Base-by-base conservation (phyloP, 2,113 vertebrate species). In the Coptodon bakossiorum region DNA sequence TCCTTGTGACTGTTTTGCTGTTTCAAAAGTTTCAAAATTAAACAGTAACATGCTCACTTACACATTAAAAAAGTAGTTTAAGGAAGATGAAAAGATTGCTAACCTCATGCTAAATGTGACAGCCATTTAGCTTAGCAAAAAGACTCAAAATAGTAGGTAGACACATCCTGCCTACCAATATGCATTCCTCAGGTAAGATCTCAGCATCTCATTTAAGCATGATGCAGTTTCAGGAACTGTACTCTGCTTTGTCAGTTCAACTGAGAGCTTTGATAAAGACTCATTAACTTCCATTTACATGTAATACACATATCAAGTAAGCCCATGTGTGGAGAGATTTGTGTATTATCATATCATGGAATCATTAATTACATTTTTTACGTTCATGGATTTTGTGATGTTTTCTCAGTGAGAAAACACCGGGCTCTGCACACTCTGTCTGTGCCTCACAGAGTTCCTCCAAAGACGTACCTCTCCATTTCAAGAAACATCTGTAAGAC, bases 41-140 rank as follows among this genome's bases (percentile, higher is more conserved):
- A 45, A 66, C 38, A 0, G 57, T 66, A 63, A 82, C 3, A 59
- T 13, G 17, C 10, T 66, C 61, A 0, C 63, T 0, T 68, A 68
- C 7, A 40, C 19, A 68, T 68, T 40, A 38, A 24, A 22, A 66
- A 66, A 8, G 1, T 66, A 13, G 10, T 38, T 66, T 22, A 22
- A 22, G 34, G 1, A 9, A 22, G 63, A 14, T 24, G 63, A 24
- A 40, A 40, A 40, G 36, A 4, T 40, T 22, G n/a, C 10, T 68
- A 40, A 2, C n/a, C 12, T 40, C 0, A 24, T 22, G 63, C 0
- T 40, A 22, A 38, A 40, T 0, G 31, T 40, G 63, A 68, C 3
- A 40, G 19, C 19, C 6, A 40, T 40, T 68, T 68, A 68, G 10
- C 36, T 40, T 68, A 40, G 11, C 34, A 68, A 68, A 38, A 38